Percentiles rank a stretch among this genome's conserved stretches.
Evolutionary conservation across 2,888 invertebrate genomes (phyloP).

Genomic region (Lepetodrilus schrolli): DNA sequence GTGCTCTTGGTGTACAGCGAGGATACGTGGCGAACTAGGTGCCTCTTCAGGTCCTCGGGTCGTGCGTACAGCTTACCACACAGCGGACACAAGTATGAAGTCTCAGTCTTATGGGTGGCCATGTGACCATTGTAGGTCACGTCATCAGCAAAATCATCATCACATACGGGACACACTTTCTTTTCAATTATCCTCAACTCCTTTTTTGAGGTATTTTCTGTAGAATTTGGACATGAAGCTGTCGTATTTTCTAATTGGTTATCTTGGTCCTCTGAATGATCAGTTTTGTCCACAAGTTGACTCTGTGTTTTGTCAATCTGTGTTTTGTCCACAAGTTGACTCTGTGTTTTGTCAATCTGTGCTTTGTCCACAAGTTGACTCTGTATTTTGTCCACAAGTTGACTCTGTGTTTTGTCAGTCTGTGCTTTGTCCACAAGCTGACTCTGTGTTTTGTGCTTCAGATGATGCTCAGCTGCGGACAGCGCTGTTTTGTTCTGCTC

Average conservation of each 20-base stretch:
- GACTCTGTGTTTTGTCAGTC: background rate
- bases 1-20: background rate
- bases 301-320: background rate
- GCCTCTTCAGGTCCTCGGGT: conserved; percentile 7
- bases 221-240: too few relatives aligned
- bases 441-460: too few relatives aligned
- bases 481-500: background rate
- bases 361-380: background rate
- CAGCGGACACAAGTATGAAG: background rate
- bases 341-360: background rate
- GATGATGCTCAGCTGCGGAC: background rate
- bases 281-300: background rate
- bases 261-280: background rate
- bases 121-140: background rate
- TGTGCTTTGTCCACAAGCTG: background rate
- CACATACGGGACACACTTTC: background rate
- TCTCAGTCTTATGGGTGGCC: background rate
- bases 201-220: too few relatives aligned
- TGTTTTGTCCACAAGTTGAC: background rate
- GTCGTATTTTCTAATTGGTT: too few relatives aligned
- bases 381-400: background rate
- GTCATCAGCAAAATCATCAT: too few relatives aligned
- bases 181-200: too few relatives aligned
- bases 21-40: background rate
- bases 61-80: background rate